Conservation (phyloP, 2,113 vertebrate genomes). For the Callithrix jacchus region DNA sequence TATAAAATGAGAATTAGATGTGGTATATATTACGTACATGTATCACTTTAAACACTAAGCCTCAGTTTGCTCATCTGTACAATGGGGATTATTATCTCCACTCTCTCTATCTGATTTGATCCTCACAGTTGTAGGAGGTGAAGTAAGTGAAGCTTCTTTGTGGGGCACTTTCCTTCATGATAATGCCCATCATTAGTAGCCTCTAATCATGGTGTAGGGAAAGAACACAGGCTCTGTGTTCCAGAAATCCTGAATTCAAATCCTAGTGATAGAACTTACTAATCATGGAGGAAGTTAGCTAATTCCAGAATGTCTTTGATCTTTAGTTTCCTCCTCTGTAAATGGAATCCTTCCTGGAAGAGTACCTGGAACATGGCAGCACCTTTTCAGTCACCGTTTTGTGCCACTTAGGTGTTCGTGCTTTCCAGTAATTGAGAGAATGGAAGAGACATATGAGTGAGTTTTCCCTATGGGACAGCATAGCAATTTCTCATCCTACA, state of each 20-base stretch:
- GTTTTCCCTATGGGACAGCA: background rate
- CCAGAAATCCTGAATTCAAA: background rate
- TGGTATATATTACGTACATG: too few relatives aligned
- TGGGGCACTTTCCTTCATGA: background rate
- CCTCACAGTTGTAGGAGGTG: background rate
- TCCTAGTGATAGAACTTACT: background rate
- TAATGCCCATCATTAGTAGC: background rate
- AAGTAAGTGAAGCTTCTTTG: background rate
- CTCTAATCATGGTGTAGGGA: background rate
- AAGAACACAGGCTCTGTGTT: background rate
- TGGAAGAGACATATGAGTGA: background rate
- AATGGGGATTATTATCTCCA: background rate
- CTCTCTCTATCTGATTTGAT: background rate
- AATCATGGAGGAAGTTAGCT: background rate
- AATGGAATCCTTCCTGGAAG: background rate
- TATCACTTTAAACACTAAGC: background rate
- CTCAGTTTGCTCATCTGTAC: background rate
- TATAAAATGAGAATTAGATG: background rate
- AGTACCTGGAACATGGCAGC: accelerated
- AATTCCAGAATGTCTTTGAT: background rate
- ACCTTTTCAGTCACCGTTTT: background rate
- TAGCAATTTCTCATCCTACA: background rate
- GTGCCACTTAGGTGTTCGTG: accelerated
- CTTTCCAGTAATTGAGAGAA: background rate
- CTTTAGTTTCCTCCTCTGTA: background rate